These are phyloP conservation scores for Xylocopa sonorina DNA, from an alignment of 1,140 invertebrate genomes.

Conservation along the genomic window DNA sequence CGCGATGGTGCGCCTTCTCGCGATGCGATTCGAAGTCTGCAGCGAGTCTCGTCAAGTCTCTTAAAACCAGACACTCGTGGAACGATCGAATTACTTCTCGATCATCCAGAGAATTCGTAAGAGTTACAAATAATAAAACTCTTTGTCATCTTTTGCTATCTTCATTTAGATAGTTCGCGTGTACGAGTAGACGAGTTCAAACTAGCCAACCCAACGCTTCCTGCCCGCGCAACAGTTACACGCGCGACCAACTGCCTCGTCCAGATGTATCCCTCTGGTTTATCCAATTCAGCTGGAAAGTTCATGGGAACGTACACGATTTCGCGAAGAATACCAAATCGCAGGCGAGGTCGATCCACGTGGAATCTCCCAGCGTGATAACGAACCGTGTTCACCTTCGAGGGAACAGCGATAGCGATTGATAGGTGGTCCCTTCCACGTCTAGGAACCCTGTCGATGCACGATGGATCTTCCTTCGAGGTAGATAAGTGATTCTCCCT, in stretches of 20 bases:
- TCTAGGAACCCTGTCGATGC: not conserved
- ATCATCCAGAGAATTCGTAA: too few relatives aligned
- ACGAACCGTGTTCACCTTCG: constrained; percentile 41
- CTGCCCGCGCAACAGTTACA: too few relatives aligned
- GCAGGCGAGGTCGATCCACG: not conserved
- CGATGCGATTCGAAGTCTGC: not conserved
- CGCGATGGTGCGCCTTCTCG: not conserved
- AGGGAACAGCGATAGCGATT: constrained; percentile 30
- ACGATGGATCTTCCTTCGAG: not conserved
- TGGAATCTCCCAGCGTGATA: constrained; percentile 29
- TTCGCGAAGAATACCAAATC: constrained; percentile 2
- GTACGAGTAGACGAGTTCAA: not conserved
- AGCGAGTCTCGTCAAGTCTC: too few relatives aligned
- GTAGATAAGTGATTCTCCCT: constrained; percentile 39
- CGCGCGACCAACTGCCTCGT: too few relatives aligned
- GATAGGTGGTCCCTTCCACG: constrained; percentile 13
- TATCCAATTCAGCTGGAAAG: not conserved
- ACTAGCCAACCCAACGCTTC: too few relatives aligned
- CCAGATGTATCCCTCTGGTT: not conserved
- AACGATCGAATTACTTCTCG: too few relatives aligned
- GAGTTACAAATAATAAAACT: too few relatives aligned
- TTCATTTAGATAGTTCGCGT: too few relatives aligned
- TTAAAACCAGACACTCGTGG: too few relatives aligned
- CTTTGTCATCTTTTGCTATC: too few relatives aligned
- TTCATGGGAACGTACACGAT: not conserved